Evolutionary conservation across 2,888 invertebrate genomes (phyloP), one percentile per base, ranked within the genome.

Genomic region (Hyposoter didymator): DNA sequence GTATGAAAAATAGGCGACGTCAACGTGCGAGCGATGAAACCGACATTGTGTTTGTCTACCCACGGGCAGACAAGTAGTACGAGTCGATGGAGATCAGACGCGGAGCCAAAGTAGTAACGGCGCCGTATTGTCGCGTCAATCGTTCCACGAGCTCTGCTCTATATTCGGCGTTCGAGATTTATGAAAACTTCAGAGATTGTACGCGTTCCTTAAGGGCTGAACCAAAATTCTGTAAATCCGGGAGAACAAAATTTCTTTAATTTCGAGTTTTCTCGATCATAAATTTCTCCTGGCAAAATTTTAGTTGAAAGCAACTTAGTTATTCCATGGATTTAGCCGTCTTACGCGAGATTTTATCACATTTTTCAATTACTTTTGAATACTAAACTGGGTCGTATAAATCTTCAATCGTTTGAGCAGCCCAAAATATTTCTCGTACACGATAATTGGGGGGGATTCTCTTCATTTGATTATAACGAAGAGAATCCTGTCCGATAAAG

Each of bases 61-160:
- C n/a, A 69, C 43, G 43, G 10, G 14, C 52, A n/a, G 43, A 47
- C 47, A 55, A 80, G 80, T 84, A 84, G 81, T 74, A 69, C 43
- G 59, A 78, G 84, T 74, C 78, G 32, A 45, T 39, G 52, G 35
- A 73, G 85, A 82, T 79, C 85, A 59, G 85, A 82, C 82, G 45
- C 35, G 39, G 4, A 55, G 59, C n/a, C 17, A 35, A 59, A 82
- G 76, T 82, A 80, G 82, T 70, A 67, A 52, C 52, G 82, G 85
- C 85, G 85, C 82, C 85, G 66, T 17, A 67, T 62, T 76, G 82
- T 79, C 85, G 82, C 79, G 82, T 72, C 80, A 19, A 80, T 80
- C 66, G 59, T 32, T 72, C 28, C 45, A 43, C 49, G 28, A 49
- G 35, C 28, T 6, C 12, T 72, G 14, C 45, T 28, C 28, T 81